Evolutionary conservation across 2,113 vertebrate species (phyloP).

Genomic region (Gobius niger): DNA sequence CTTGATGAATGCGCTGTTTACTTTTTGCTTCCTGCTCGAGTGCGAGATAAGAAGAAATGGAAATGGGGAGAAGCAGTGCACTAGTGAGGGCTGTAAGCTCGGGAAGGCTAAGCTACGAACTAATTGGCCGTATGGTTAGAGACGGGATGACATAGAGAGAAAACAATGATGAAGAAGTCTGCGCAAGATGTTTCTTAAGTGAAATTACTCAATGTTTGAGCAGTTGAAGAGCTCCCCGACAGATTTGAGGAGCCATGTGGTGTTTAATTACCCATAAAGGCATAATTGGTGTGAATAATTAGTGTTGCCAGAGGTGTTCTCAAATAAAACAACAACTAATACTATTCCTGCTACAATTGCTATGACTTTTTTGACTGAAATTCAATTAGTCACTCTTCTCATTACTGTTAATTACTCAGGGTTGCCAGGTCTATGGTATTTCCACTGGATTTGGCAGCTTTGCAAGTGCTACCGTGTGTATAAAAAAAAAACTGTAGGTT

Average conservation of each 20-base stretch:
- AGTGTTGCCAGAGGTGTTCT: neutral
- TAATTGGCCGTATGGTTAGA: conserved; percentile 40
- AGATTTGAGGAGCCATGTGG: neutral
- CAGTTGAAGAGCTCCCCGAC: neutral
- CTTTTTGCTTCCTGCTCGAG: conserved; percentile 48
- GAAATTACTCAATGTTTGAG: neutral
- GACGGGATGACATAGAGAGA: conserved; percentile 18
- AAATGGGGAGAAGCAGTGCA: conserved; percentile 64
- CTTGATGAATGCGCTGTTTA: conserved; percentile 13
- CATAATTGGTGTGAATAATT: neutral
- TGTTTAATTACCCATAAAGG: conserved; percentile 4
- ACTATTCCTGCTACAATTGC: too few relatives aligned
- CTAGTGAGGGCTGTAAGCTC: conserved; percentile 70
- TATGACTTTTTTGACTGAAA: too few relatives aligned
- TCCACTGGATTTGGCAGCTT: too few relatives aligned
- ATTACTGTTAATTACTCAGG: too few relatives aligned
- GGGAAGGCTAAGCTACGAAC: conserved; percentile 72
- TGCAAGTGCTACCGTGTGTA: too few relatives aligned
- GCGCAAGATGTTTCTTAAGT: neutral
- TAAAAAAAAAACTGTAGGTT: too few relatives aligned
- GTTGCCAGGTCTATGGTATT: too few relatives aligned
- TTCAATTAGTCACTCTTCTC: too few relatives aligned
- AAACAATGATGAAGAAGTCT: conserved; percentile 16
- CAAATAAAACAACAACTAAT: too few relatives aligned
- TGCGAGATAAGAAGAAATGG: conserved; percentile 35